Conservation (phyloP, 2,113 vertebrate species). For the Gobius niger region DNA sequence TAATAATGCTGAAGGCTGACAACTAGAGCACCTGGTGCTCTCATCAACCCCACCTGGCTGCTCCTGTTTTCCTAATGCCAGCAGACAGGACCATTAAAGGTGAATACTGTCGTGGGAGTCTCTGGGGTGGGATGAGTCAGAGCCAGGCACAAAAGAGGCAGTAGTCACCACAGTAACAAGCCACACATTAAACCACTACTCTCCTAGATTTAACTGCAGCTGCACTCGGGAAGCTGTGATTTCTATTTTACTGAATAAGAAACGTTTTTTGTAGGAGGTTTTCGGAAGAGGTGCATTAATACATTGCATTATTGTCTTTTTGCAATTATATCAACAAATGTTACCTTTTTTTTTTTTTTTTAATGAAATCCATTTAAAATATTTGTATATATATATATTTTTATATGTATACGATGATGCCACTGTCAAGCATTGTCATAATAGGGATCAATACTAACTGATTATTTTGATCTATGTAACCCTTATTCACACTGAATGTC, state of each 20-base stretch:
- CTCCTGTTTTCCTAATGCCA: background rate
- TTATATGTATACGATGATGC: too few species aligned
- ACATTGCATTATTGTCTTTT: too few species aligned
- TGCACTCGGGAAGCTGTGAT: background rate
- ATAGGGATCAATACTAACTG: too few species aligned
- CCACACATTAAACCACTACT: background rate
- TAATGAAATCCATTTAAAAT: too few species aligned
- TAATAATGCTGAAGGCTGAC: background rate
- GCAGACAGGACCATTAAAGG: background rate
- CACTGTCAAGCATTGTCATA: too few species aligned
- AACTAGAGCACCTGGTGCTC: background rate
- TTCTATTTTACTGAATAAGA: background rate
- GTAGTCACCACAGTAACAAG: background rate
- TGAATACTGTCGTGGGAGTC: background rate
- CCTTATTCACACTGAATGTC: too few species aligned
- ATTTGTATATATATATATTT: too few species aligned
- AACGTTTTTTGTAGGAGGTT: too few species aligned
- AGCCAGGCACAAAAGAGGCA: background rate
- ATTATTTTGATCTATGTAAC: too few species aligned
- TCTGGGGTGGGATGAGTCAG: conserved; percentile 1
- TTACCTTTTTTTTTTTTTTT: too few species aligned
- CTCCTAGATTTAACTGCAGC: background rate
- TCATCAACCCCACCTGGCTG: background rate
- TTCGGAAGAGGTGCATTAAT: background rate
- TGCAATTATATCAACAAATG: too few species aligned